Conservation (phyloP, 2,888 invertebrate genomes). For the Nomada fucata region DNA sequence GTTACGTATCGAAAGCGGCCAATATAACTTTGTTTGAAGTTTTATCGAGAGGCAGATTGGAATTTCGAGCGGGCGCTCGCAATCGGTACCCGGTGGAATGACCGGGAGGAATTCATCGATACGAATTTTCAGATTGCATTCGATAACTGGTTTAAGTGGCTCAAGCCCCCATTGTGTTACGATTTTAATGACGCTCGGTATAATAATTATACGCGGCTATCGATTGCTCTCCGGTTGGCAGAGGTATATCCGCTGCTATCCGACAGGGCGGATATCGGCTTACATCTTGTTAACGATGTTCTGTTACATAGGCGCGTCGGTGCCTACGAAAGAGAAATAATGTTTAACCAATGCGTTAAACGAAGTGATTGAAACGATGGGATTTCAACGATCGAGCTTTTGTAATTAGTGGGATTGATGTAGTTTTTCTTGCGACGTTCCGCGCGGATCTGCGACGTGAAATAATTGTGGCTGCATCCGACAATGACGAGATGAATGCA, state of each 20-base stretch:
- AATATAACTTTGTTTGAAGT: not conserved
- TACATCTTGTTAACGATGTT: conserved; percentile 47
- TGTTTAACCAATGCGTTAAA: conserved; percentile 5
- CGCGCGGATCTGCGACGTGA: conserved; percentile 4
- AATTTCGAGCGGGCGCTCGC: conserved; percentile 19
- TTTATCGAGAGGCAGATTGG: not conserved
- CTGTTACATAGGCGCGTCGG: not conserved
- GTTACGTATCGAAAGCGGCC: not conserved
- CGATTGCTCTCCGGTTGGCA: conserved; percentile 37
- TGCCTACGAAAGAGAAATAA: not conserved
- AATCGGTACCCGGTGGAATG: not conserved
- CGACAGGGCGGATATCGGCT: conserved; percentile 38
- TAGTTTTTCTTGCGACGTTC: not conserved
- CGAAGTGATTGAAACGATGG: not conserved
- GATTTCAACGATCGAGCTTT: not conserved
- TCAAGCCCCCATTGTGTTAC: conserved; percentile 17
- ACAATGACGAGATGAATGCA: conserved; percentile 2
- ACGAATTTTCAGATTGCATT: conserved; percentile 16
- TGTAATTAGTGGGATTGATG: conserved; percentile 14
- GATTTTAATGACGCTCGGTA: conserved; percentile 57
- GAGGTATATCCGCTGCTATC: conserved; percentile 11
- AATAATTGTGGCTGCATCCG: conserved; percentile 31
- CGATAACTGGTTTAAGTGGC: conserved; percentile 30
- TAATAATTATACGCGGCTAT: conserved; percentile 60
- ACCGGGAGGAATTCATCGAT: conserved; percentile 25